Base-by-base conservation (phyloP, 2,797 vertebrate genomes). In the Gallinago stenura region DNA sequence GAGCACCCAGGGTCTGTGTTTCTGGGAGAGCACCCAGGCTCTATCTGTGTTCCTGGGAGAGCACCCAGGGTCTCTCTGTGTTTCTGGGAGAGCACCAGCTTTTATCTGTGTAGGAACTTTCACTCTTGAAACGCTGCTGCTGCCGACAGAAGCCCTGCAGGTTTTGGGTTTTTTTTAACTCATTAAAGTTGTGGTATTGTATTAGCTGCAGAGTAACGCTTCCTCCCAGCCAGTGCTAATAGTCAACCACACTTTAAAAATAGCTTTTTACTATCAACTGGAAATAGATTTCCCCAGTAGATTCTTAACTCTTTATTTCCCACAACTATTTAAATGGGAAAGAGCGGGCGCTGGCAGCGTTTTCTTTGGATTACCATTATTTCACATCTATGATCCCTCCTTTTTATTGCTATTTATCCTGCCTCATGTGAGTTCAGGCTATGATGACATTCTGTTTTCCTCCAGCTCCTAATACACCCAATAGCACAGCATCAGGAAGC, bases 111-210 rank as follows among this genome's bases (percentile, higher is more conserved):
- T 7, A 89, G 91, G 45, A 46, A 46, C 90, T 97, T 96, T 46
- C 73, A 16, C 93, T 96, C 92, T 83, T 83, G 95, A 97, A 96
- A 97, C 22, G 85, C 81, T 96, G 89, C 43, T 93, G 87, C 93
- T 78, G 94, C 94, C 94, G 85, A 91, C 90, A 97, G 97, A 93
- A 97, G 95, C 93, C 95, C 93, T 91, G 95, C 97, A 97, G 96
- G 96, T 43, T 43, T 43, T 43, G 16, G 17, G 17, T 8, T 77
- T 54, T 85, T 78, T 56, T 56, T n/a, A 92, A 70, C 73, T 90
- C 82, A 66, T 92, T 82, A 57, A 62, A 96, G 83, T 70, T 61
- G 80, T 64, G 75, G 64, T 57, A 16, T 77, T 81, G 6, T 2
- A 25, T 58, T 19, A 58, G 83, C 84, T 80, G 58, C 37, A 17